Conservation (phyloP, 92 coral and sea anemone genomes). For the Diadumene lineata region DNA sequence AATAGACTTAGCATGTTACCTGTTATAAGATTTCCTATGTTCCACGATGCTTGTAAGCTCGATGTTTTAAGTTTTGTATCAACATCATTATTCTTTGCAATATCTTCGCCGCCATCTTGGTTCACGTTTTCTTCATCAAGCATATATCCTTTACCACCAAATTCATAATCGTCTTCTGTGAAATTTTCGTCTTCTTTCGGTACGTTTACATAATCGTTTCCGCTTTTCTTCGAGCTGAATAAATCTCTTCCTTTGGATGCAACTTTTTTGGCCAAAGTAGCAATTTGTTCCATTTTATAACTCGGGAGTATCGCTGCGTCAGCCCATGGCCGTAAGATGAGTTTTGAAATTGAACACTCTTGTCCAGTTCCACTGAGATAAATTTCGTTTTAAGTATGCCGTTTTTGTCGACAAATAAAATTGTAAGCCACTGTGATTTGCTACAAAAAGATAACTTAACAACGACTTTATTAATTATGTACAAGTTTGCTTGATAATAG, state of each 20-base stretch:
- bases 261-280: neutral
- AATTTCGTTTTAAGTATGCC: neutral
- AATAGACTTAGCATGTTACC: no score
- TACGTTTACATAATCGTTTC: conserved; percentile 50
- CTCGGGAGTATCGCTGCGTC: no score
- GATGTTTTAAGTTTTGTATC: conserved; percentile 67
- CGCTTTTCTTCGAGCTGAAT: neutral
- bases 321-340: no score
- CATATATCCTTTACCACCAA: conserved; percentile 30
- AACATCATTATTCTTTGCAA: conserved; percentile 20
- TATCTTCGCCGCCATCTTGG: conserved; percentile 40
- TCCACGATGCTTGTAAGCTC: conserved; percentile 95
- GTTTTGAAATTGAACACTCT: no score
- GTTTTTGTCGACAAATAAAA: neutral
- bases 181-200: conserved; percentile 40
- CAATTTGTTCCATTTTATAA: neutral
- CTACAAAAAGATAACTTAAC: neutral
- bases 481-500: neutral
- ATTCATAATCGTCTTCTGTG: conserved; percentile 48
- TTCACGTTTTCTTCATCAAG: conserved; percentile 31
- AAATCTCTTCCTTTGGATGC: neutral
- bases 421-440: neutral
- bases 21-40: conserved; percentile 88
- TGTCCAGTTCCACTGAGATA: no score
- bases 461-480: neutral